phyloP scores from a whole-genome alignment of 2,113 vertebrate species.

The Patagioenas fasciata region DNA sequence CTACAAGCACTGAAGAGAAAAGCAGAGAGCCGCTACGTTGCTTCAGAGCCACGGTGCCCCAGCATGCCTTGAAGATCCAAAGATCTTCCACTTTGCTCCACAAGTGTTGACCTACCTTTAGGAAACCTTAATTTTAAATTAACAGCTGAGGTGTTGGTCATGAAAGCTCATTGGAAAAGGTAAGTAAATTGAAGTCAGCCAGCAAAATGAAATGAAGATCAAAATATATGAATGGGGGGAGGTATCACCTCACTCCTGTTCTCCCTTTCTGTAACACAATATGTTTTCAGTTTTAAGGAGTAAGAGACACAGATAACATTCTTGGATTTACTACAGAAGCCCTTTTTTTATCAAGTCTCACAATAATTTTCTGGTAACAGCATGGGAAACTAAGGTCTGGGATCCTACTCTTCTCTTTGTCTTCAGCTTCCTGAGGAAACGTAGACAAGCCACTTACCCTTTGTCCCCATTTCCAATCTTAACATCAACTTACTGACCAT shows the following conservation, averaged over 20 bases:
- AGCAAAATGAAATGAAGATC: not conserved
- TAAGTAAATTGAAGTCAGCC: not conserved
- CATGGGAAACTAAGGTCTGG: not conserved
- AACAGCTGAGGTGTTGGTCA: not conserved
- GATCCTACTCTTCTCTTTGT: conserved; percentile 49
- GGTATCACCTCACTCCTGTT: not conserved
- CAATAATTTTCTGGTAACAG: not conserved
- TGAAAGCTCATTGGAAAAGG: not conserved
- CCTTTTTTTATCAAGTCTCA: not conserved
- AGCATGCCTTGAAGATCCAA: not conserved
- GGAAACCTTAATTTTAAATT: not conserved
- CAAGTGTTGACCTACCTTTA: not conserved
- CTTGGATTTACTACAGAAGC: not conserved
- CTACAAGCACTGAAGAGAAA: not conserved
- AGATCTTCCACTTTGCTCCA: not conserved
- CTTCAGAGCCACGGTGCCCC: not conserved
- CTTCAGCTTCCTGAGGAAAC: conserved; percentile 50
- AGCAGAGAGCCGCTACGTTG: not conserved
- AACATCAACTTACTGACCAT: not conserved
- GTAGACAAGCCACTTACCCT: conserved; percentile 2
- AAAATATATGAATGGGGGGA: not conserved
- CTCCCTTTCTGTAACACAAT: not conserved
- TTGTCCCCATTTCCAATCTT: conserved; percentile 17
- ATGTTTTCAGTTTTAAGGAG: not conserved
- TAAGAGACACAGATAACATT: not conserved